Conservation (phyloP, 53 echinoderm and acorn worm species). For the Zoroaster sp. region DNA sequence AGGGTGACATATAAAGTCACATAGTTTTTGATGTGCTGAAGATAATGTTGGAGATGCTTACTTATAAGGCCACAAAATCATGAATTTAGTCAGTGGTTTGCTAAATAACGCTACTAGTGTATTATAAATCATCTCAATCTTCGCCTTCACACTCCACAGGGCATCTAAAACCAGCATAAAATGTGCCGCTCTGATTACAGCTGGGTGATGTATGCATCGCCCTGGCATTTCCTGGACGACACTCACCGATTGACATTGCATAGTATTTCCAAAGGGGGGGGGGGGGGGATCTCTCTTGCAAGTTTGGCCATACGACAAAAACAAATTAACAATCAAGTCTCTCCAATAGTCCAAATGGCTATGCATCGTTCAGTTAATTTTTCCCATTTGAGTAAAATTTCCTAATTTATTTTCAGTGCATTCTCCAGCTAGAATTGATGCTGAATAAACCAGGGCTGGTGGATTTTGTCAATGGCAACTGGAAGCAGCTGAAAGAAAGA, state of each 20-base stretch:
- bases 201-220: neutral
- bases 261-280: constrained; percentile 12
- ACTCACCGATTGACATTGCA: constrained; percentile 23
- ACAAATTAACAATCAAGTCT: neutral
- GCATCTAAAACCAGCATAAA: constrained; percentile 15
- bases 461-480: constrained; percentile 25
- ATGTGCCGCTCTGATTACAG: constrained; percentile 40
- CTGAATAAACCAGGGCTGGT: constrained; percentile 25
- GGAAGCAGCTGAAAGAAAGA: constrained; percentile 29
- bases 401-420: constrained; percentile 30
- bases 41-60: too few species aligned
- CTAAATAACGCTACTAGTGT: constrained; percentile 11
- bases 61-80: too few species aligned
- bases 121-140: constrained; percentile 18
- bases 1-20: too few species aligned
- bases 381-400: constrained; percentile 17
- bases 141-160: constrained; percentile 4
- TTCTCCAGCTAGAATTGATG: constrained; percentile 31
- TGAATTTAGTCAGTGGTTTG: too few species aligned
- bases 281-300: neutral
- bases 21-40: too few species aligned
- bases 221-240: neutral
- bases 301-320: neutral
- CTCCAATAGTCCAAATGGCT: constrained; percentile 20
- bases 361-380: constrained; percentile 18